Conservation (phyloP, 2,113 vertebrate genomes). For the Hystrix cristata region DNA sequence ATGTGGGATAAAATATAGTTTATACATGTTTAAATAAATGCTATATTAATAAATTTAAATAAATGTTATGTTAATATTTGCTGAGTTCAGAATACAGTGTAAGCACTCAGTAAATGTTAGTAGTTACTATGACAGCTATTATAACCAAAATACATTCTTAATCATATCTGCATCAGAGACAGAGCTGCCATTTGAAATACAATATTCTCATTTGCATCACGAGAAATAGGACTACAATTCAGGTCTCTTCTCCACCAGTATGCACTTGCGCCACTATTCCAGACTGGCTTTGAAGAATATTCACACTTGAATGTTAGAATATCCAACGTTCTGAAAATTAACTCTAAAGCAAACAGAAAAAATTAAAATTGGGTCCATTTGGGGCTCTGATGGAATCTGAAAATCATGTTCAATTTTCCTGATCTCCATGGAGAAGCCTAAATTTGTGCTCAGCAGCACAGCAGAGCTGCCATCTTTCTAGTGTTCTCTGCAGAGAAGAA, state of each 20-base stretch:
- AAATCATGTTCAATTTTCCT: background rate
- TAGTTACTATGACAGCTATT: background rate
- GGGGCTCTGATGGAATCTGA: background rate
- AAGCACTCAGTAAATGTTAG: background rate
- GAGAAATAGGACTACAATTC: background rate
- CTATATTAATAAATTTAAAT: no score
- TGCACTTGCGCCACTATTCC: background rate
- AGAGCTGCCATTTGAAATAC: background rate
- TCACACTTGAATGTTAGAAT: background rate
- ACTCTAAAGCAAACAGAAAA: background rate
- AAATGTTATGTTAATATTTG: background rate
- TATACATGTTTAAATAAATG: background rate
- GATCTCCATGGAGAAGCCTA: background rate
- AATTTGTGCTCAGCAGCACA: background rate
- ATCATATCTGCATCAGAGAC: accelerated
- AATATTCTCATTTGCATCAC: background rate
- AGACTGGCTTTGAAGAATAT: background rate
- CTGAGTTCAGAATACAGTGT: background rate
- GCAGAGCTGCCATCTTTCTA: background rate
- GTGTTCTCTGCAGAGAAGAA: background rate
- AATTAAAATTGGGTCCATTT: background rate
- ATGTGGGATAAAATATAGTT: background rate
- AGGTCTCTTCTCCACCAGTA: background rate
- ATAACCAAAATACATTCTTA: background rate
- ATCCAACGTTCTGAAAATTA: background rate